Evolutionary conservation across 2,113 vertebrate species (phyloP).

Genomic region (Merops nubicus): DNA sequence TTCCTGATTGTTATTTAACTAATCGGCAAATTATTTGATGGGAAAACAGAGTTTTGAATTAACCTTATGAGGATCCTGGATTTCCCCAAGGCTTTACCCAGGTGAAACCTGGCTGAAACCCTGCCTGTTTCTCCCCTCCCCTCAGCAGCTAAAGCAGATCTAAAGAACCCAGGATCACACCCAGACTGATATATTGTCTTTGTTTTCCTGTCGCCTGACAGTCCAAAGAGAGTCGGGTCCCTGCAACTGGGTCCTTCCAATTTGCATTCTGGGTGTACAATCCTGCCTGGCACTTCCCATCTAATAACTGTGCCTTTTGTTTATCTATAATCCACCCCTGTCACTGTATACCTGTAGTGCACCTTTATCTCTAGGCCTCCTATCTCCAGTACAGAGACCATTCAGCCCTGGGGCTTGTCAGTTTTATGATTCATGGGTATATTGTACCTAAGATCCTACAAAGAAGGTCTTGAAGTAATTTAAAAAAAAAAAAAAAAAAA

Average conservation of each 20-base stretch:
- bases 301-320: constrained; percentile 35
- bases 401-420: constrained; percentile 75
- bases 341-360: constrained; percentile 67
- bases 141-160: not conserved
- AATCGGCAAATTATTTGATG: not conserved
- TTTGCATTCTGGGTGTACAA: constrained; percentile 48
- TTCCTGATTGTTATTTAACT: not conserved
- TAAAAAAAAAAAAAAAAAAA: not conserved
- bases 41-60: not conserved
- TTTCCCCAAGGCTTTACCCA: not conserved
- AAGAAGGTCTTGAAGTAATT: constrained; percentile 77
- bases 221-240: not conserved
- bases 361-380: constrained; percentile 73
- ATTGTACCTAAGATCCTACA: constrained; percentile 72
- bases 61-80: not conserved
- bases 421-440: constrained; percentile 79
- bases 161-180: not conserved
- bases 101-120: not conserved
- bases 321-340: constrained; percentile 71
- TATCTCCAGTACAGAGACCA: constrained; percentile 63
- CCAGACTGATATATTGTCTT: not conserved
- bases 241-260: not conserved
- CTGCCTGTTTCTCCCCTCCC: not conserved
- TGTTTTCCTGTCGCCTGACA: not conserved
- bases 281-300: constrained; percentile 25